Percentiles rank a stretch among this genome's conserved stretches.
phyloP scores from a whole-genome alignment of 2,888 invertebrate species.

The Drosophila fungiperda region DNA sequence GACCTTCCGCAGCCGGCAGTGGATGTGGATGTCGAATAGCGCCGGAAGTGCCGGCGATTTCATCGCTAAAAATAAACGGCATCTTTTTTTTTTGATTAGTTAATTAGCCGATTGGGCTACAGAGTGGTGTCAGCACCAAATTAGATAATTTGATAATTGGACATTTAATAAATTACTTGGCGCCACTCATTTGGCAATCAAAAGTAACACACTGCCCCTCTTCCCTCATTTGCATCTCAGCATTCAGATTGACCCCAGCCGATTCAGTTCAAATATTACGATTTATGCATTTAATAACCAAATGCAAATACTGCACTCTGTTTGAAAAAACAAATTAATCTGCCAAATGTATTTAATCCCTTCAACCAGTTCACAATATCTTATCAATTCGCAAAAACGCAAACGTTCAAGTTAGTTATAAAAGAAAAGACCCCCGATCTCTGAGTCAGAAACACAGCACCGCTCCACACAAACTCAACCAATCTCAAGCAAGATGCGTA shows the following conservation, averaged over 20 bases:
- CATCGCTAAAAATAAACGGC: conserved; percentile 76
- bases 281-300: conserved; percentile 63
- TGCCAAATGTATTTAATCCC: conserved; percentile 27
- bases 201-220: conserved; percentile 26
- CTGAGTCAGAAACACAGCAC: conserved; percentile 54
- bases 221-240: conserved; percentile 56
- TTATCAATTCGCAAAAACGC: conserved; percentile 19
- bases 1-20: conserved; percentile 65
- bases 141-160: conserved; percentile 76
- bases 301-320: conserved; percentile 43
- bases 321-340: conserved; percentile 14
- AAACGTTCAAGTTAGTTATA: conserved; percentile 51
- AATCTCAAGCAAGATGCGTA: conserved; percentile 61
- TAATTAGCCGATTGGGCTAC: conserved; percentile 65
- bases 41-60: conserved; percentile 71
- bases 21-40: conserved; percentile 45
- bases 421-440: conserved; percentile 35
- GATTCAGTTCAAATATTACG: conserved; percentile 41
- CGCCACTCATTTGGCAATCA: conserved; percentile 68
- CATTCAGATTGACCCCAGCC: conserved; percentile 17
- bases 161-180: conserved; percentile 79
- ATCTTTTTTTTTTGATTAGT: conserved; percentile 38
- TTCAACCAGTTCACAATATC: conserved; percentile 15
- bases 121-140: conserved; percentile 67
- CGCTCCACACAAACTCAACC: conserved; percentile 36